Percentiles rank a stretch among this genome's conserved stretches.
These are phyloP conservation scores for Rhamphomyia laevipes DNA, from an alignment of 2,888 invertebrate genomes.

Conservation along the genomic window DNA sequence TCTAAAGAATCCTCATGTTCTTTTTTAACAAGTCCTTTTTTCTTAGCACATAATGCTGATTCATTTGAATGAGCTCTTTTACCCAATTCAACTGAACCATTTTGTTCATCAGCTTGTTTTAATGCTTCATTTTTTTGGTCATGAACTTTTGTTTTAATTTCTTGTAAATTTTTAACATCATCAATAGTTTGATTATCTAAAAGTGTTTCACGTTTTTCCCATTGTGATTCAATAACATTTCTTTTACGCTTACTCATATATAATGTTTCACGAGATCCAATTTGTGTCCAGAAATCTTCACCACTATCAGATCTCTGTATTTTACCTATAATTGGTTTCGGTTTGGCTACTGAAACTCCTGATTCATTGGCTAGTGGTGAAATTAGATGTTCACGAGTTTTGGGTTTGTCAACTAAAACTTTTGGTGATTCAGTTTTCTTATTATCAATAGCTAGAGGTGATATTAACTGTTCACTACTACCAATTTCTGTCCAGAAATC, in stretches of 20 bases:
- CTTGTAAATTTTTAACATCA: constrained; percentile 13
- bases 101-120: constrained; percentile 16
- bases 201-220: constrained; percentile 16
- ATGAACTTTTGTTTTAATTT: constrained; percentile 16
- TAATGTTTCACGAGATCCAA: constrained; percentile 53
- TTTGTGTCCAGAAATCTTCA: constrained; percentile 52
- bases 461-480: too few species aligned
- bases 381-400: not conserved
- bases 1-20: constrained; percentile 12
- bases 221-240: constrained; percentile 37
- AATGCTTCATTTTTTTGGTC: constrained; percentile 16
- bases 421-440: not conserved
- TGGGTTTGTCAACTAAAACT: not conserved
- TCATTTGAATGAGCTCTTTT: constrained; percentile 17
- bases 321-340: constrained; percentile 7
- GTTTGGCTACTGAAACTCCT: not conserved
- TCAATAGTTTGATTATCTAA: constrained; percentile 9
- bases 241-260: constrained; percentile 47
- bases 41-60: constrained; percentile 12
- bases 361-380: not conserved
- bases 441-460: too few species aligned
- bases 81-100: not conserved
- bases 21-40: not conserved
- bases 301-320: constrained; percentile 31
- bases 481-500: too few species aligned